These are phyloP conservation scores for Burhinus oedicnemus DNA, from an alignment of 2,113 vertebrate species.

Conservation along the genomic window DNA sequence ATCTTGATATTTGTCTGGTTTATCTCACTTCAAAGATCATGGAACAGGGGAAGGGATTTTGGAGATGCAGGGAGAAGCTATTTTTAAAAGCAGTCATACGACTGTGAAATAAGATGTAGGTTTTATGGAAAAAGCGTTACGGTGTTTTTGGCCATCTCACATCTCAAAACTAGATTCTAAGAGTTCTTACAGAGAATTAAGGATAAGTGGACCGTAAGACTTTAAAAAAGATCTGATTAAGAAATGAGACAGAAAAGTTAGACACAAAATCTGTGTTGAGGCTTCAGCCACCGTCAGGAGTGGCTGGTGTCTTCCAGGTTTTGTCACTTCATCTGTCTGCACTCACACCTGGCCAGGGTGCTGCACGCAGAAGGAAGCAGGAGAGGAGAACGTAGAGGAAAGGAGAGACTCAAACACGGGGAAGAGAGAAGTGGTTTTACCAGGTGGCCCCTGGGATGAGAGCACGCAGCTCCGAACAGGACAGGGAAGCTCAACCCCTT, in stretches of 20 bases:
- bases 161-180: background rate
- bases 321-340: background rate
- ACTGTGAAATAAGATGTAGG: background rate
- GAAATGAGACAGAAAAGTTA: background rate
- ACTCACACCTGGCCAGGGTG: fast-evolving
- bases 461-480: background rate
- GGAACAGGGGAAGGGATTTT: background rate
- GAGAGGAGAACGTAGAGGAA: background rate
- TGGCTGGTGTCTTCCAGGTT: background rate
- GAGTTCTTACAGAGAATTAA: background rate
- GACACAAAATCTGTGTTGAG: background rate
- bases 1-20: conserved; percentile 19
- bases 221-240: background rate
- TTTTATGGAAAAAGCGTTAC: background rate
- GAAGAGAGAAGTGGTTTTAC: background rate
- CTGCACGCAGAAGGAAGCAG: background rate
- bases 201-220: background rate
- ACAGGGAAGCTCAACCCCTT: background rate
- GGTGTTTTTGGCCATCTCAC: fast-evolving
- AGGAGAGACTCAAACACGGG: background rate
- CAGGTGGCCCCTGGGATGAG: background rate
- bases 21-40: conserved; percentile 18
- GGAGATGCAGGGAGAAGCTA: background rate
- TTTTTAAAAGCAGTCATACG: background rate
- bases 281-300: fast-evolving